Evolutionary conservation across 2,888 invertebrate genomes (phyloP), one percentile per base, ranked within the genome.

Genomic region (Campoplex capitator): DNA sequence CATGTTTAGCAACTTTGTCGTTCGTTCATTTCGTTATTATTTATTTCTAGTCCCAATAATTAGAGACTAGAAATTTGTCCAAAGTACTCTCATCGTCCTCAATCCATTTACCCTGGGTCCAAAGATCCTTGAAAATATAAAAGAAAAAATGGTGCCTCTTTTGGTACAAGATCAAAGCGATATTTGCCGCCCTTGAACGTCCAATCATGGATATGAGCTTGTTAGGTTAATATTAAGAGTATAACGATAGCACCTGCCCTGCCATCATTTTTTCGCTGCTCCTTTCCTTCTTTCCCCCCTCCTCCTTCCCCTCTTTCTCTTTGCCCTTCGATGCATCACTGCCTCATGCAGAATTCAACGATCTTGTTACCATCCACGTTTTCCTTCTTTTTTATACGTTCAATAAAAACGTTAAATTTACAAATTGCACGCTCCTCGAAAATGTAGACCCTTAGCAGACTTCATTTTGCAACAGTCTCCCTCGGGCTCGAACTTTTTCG

Each of bases 191-290:
- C 56, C 73, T 38, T 67, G 62, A 54, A 73, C 48, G 73, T 74
- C 73, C 73, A 73, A 74, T 73, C 78, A 78, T 74, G 83, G 74
- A 79, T 74, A 84, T 74, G 78, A 84, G 84, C 84, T 84, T 79
- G 84, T 84, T 83, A 83, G 78, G 78, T 67, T 78, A 83, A 83
- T 78, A 83, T 83, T 83, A 83, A 78, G 83, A 78, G 62, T 75
- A 13, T 32, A 16, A 56, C 45, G 62, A 28, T 70, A n/a, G 73
- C 56, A 78, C 28, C 70, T 73, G 77, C 71, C 18, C 42, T 67
- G 16, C 16, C 70, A 71, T 71, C 51, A 51, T 16, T 45, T 70
- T 70, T 45, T 56, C 42, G 28, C 16, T 42, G 4, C 3, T 13
- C 0, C 45, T 13, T 9, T 8, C 13, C 28, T 0, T 23, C 23